These are phyloP conservation scores for Sinotaia quadrata DNA, from an alignment of 2,888 invertebrate genomes.

Conservation along the genomic window DNA sequence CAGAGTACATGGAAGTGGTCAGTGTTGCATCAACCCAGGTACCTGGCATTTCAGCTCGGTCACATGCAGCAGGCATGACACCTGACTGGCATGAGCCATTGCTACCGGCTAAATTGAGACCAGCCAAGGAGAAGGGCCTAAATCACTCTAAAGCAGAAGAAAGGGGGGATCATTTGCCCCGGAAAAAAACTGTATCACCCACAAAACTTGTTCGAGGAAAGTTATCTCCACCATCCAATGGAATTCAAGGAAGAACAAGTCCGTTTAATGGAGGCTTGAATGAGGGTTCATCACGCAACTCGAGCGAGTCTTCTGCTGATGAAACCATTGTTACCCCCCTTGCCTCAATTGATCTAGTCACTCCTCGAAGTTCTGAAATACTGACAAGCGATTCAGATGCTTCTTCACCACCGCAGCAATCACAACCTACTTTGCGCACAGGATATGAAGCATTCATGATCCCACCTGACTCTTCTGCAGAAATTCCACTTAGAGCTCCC, in stretches of 20 bases:
- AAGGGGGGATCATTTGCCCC: constrained; percentile 73
- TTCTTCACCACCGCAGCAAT: neutral
- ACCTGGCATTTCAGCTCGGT: constrained; percentile 2
- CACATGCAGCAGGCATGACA: constrained; percentile 17
- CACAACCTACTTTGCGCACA: constrained; percentile 1
- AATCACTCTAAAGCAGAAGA: constrained; percentile 81
- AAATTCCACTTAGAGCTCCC: constrained; percentile 14
- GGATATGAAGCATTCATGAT: constrained; percentile 37
- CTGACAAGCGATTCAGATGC: constrained; percentile 22
- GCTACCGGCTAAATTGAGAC: constrained; percentile 76
- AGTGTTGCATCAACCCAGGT: constrained; percentile 41
- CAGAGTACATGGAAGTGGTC: constrained; percentile 52
- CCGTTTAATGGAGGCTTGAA: neutral
- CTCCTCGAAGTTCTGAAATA: constrained; percentile 8
- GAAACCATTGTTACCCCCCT: constrained; percentile 47
- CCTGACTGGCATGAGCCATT: constrained; percentile 74
- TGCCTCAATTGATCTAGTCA: constrained; percentile 41
- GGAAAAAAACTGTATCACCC: constrained; percentile 42
- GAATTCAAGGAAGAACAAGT: constrained; percentile 5
- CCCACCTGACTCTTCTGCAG: constrained; percentile 28
- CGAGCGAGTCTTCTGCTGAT: constrained; percentile 28
- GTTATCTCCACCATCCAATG: constrained; percentile 2
- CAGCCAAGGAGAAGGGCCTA: constrained; percentile 79
- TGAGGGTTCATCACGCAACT: neutral
- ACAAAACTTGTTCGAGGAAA: constrained; percentile 43